Evolutionary conservation across 2,888 invertebrate species (phyloP).

Genomic region (Lasioglossum leucozonium): DNA sequence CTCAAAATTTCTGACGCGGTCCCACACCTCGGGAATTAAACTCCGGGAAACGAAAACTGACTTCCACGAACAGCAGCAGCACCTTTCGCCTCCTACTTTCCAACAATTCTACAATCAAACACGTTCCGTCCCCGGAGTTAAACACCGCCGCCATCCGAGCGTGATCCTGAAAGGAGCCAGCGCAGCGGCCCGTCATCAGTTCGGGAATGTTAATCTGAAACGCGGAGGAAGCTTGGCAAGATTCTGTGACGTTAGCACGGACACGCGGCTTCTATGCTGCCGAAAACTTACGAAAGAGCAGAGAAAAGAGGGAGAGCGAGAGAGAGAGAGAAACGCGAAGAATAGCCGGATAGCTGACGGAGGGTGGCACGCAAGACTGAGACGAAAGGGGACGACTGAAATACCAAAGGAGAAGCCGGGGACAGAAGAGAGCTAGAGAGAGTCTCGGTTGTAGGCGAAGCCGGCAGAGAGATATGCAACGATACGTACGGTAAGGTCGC

Average conservation of each 20-base stretch:
- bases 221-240: background rate
- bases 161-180: background rate
- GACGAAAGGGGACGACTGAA: slow-evolving; percentile 15
- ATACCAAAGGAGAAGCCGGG: slow-evolving; percentile 3
- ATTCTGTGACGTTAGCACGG: background rate
- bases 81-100: background rate
- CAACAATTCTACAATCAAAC: background rate
- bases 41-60: too few relatives aligned
- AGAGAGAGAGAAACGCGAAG: background rate
- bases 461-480: slow-evolving; percentile 34
- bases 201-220: background rate
- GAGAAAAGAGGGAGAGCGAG: background rate
- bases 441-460: background rate
- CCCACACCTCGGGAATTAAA: background rate
- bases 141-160: background rate
- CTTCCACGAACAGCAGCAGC: too few relatives aligned
- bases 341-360: background rate
- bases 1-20: background rate
- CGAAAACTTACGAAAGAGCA: background rate
- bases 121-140: background rate
- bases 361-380: slow-evolving; percentile 31
- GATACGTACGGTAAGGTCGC: slow-evolving; percentile 34
- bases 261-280: background rate
- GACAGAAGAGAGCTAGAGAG: background rate
- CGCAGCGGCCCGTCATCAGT: background rate